A percentile compares a stretch with the other conserved stretches of the same genome.
Conservation (phyloP, 2,797 vertebrate genomes). For the Taenioides sp. region DNA sequence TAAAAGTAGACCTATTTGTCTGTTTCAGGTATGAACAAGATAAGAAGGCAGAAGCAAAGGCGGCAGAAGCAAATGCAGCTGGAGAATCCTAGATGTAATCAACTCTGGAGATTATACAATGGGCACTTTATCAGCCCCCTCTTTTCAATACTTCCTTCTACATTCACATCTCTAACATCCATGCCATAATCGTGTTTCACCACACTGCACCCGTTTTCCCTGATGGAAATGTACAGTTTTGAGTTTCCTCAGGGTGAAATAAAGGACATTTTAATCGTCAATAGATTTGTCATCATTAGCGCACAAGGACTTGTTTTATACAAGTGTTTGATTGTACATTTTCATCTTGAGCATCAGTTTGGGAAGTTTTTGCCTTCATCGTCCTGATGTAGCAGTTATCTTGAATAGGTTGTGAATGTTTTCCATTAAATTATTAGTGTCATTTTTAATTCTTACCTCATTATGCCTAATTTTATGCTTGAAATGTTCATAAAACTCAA, state of each 20-base stretch:
- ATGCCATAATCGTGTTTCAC: constrained; percentile 54
- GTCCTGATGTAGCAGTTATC: constrained; percentile 37
- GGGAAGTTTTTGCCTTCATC: constrained; percentile 35
- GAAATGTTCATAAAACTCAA: no score
- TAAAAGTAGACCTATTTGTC: neutral
- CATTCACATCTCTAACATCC: constrained; percentile 43
- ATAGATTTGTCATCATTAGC: constrained; percentile 48
- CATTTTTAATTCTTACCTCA: neutral
- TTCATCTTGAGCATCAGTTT: constrained; percentile 32
- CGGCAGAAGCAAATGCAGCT: constrained; percentile 29
- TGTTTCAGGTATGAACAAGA: constrained; percentile 81
- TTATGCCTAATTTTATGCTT: neutral
- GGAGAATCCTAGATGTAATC: constrained; percentile 61
- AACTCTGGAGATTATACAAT: constrained; percentile 42
- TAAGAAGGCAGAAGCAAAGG: constrained; percentile 69
- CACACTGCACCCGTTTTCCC: constrained; percentile 51
- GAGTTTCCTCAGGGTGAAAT: constrained; percentile 55
- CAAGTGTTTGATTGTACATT: constrained; percentile 61
- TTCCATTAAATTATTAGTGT: constrained; percentile 31
- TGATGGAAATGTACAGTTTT: constrained; percentile 48
- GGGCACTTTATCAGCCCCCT: constrained; percentile 22
- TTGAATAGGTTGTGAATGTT: constrained; percentile 51
- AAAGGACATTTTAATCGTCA: constrained; percentile 40
- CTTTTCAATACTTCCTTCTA: constrained; percentile 16
- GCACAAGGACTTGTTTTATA: constrained; percentile 61